Conservation (phyloP, 2,797 vertebrate genomes). For the Acomys russatus region DNA sequence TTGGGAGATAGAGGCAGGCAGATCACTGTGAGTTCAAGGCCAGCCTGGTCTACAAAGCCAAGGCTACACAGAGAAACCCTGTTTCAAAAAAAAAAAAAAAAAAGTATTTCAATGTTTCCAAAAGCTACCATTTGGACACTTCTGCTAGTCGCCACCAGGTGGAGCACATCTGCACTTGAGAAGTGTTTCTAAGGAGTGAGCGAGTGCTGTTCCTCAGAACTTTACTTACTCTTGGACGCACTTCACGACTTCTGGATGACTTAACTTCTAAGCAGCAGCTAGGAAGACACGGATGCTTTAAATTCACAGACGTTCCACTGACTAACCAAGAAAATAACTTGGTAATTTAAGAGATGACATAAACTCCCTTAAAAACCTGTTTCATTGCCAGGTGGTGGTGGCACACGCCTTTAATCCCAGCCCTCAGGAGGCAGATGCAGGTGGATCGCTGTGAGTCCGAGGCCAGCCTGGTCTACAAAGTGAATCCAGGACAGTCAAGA, state of each 20-base stretch:
- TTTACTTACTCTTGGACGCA: background rate
- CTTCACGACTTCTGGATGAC: background rate
- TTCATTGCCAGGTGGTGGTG: too few relatives aligned
- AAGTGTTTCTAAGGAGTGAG: background rate
- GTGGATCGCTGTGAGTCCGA: too few relatives aligned
- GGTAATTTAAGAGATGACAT: background rate
- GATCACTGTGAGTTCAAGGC: too few relatives aligned
- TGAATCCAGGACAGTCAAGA: too few relatives aligned
- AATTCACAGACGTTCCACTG: background rate
- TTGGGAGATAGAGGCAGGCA: too few relatives aligned
- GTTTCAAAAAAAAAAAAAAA: too few relatives aligned
- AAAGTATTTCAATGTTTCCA: background rate
- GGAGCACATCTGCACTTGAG: background rate
- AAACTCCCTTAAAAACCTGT: too few relatives aligned
- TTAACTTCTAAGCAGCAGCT: background rate
- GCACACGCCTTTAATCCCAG: too few relatives aligned
- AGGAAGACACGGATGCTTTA: background rate
- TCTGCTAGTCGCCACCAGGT: constrained; percentile 14
- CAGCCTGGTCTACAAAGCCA: too few relatives aligned
- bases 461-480: too few relatives aligned
- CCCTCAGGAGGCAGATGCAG: too few relatives aligned
- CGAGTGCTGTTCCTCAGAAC: background rate
- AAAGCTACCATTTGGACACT: background rate
- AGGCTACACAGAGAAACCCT: too few relatives aligned
- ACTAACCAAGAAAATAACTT: background rate